Conservation (phyloP, 2,888 invertebrate genomes). For the Hydriomena furcata region DNA sequence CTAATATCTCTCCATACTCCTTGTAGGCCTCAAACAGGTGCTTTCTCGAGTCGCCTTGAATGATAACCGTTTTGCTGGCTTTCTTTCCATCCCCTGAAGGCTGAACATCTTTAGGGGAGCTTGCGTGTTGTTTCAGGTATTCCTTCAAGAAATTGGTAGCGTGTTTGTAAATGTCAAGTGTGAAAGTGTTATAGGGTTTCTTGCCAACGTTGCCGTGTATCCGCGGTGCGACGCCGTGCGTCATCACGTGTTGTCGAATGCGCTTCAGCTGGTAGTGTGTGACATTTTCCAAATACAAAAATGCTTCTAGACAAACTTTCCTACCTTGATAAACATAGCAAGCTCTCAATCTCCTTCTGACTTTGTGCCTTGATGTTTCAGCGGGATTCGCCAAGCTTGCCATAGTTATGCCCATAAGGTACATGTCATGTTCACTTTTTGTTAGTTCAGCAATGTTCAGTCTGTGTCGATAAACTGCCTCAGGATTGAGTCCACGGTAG, state of each 20-base stretch:
- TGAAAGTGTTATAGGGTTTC: conserved; percentile 91
- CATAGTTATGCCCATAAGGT: conserved; percentile 93
- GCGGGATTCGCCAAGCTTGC: conserved; percentile 90
- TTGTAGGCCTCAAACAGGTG: conserved; percentile 89
- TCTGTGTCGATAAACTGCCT: conserved; percentile 89
- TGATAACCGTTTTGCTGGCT: conserved; percentile 75
- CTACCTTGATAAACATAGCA: conserved; percentile 91
- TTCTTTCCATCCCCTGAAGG: conserved; percentile 79
- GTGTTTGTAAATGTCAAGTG: conserved; percentile 90
- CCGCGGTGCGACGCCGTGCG: conserved; percentile 90
- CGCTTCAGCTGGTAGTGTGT: conserved; percentile 91
- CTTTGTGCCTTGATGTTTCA: conserved; percentile 88
- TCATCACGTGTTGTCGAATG: conserved; percentile 90
- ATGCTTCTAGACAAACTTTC: conserved; percentile 90
- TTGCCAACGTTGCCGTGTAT: conserved; percentile 92
- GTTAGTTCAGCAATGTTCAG: conserved; percentile 91
- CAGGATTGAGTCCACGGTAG: conserved; percentile 89
- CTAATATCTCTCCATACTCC: conserved; percentile 87
- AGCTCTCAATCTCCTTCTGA: conserved; percentile 87
- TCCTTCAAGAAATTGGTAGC: conserved; percentile 90
- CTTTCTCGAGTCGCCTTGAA: conserved; percentile 84
- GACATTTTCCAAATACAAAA: conserved; percentile 90
- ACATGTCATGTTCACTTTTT: conserved; percentile 93
- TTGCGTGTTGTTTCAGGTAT: conserved; percentile 87
- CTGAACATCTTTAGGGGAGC: conserved; percentile 78